A percentile compares a stretch with the other conserved stretches of the same genome.
phyloP scores from a whole-genome alignment of 2,888 invertebrate genomes.

The Spisula solida region DNA sequence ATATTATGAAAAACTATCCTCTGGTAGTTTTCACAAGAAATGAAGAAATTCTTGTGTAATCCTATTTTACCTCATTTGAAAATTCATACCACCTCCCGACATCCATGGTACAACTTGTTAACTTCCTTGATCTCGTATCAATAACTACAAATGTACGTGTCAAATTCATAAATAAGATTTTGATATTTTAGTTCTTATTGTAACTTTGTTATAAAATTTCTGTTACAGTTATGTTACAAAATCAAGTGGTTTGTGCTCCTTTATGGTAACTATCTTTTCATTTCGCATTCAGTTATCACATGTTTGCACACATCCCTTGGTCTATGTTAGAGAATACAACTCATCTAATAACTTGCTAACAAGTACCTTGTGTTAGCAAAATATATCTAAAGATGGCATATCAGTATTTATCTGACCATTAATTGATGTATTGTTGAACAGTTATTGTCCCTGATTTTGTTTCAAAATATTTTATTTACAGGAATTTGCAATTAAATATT shows the following conservation, averaged over 20 bases:
- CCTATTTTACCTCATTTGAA: slow-evolving; percentile 13
- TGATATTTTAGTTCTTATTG: too few species aligned
- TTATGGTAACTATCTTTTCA: neutral
- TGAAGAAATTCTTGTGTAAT: neutral
- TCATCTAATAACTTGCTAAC: neutral
- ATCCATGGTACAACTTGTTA: neutral
- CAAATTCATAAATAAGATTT: too few species aligned
- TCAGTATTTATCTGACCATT: neutral
- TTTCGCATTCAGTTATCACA: neutral
- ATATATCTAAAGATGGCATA: neutral
- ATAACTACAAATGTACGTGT: too few species aligned
- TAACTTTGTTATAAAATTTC: too few species aligned
- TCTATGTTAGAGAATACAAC: neutral
- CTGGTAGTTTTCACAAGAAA: neutral
- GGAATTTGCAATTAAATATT: neutral
- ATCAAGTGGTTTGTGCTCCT: neutral
- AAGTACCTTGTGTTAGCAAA: neutral
- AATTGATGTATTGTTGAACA: neutral
- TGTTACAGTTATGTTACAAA: neutral
- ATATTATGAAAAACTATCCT: neutral
- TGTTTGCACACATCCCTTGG: neutral
- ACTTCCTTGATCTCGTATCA: neutral
- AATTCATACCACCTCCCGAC: neutral
- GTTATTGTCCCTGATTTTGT: neutral
- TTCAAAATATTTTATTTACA: neutral